Evolutionary conservation across 2,888 invertebrate genomes (phyloP).

Genomic region (Muscina levida): DNA sequence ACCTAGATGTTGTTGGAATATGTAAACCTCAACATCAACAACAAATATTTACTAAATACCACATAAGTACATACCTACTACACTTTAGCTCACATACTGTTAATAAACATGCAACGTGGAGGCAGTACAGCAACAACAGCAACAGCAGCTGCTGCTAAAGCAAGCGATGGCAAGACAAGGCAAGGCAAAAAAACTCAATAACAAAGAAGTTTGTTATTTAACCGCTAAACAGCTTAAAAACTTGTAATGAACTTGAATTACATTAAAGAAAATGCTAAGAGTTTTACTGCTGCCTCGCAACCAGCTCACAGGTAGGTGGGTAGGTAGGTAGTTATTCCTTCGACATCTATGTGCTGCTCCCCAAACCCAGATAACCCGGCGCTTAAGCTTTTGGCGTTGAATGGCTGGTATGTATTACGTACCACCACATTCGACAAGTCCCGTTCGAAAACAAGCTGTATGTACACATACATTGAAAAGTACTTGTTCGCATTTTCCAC

Average conservation of each 20-base stretch:
- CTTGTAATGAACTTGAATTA: constrained; percentile 70
- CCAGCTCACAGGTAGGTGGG: not conserved
- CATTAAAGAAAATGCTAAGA: constrained; percentile 62
- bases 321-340: not conserved
- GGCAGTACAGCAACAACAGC: constrained; percentile 59
- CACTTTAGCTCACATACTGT: constrained; percentile 1
- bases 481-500: constrained; percentile 23
- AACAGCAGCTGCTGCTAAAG: constrained; percentile 54
- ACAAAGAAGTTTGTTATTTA: constrained; percentile 66
- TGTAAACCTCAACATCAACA: constrained; percentile 59
- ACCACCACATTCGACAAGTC: constrained; percentile 23
- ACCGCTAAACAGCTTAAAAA: constrained; percentile 70
- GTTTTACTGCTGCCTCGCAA: not conserved
- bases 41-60: constrained; percentile 64
- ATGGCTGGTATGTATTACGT: not conserved
- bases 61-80: constrained; percentile 38
- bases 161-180: not conserved
- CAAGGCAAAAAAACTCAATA: not conserved
- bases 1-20: constrained; percentile 29
- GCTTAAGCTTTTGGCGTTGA: constrained; percentile 8
- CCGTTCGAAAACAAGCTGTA: not conserved
- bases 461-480: not conserved
- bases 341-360: not conserved
- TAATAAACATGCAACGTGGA: not conserved
- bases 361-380: not conserved